These are phyloP conservation scores for Salvator merianae DNA, from an alignment of 2,113 vertebrate species.

Conservation along the genomic window DNA sequence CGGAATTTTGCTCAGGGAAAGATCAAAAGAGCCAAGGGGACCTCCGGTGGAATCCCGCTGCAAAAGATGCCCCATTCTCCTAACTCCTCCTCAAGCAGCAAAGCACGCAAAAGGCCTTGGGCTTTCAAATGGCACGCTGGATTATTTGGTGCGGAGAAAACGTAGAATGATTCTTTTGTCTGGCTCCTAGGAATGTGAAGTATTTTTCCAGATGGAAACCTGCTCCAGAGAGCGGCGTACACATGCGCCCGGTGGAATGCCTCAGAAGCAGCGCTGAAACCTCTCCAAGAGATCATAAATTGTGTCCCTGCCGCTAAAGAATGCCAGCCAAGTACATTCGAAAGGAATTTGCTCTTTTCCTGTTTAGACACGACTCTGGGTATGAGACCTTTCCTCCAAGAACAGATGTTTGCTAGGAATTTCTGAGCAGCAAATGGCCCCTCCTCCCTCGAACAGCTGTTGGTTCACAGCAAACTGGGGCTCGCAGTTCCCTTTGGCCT, in stretches of 20 bases:
- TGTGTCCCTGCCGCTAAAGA: not conserved
- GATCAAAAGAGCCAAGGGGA: not conserved
- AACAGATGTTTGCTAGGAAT: slow-evolving; percentile 33
- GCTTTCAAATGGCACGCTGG: not conserved
- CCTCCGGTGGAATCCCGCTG: too few species aligned
- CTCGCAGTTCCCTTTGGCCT: not conserved
- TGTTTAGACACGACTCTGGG: not conserved
- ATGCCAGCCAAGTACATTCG: not conserved
- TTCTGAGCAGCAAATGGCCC: not conserved
- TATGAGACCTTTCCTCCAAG: not conserved
- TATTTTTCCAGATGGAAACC: not conserved
- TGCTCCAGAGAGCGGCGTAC: not conserved
- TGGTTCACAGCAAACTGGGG: not conserved
- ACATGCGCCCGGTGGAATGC: not conserved
- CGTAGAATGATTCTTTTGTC: not conserved
- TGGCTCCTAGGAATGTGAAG: not conserved
- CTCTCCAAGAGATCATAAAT: not conserved
- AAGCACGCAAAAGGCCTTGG: not conserved
- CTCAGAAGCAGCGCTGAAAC: fast-evolving
- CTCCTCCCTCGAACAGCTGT: slow-evolving; percentile 17
- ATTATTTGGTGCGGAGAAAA: too few species aligned
- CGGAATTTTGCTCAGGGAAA: not conserved
- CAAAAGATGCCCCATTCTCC: not conserved
- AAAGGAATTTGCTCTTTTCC: slow-evolving; percentile 23
- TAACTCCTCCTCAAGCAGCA: not conserved